phyloP scores from a whole-genome alignment of 2,888 invertebrate genomes.

The Merodon equestris region DNA sequence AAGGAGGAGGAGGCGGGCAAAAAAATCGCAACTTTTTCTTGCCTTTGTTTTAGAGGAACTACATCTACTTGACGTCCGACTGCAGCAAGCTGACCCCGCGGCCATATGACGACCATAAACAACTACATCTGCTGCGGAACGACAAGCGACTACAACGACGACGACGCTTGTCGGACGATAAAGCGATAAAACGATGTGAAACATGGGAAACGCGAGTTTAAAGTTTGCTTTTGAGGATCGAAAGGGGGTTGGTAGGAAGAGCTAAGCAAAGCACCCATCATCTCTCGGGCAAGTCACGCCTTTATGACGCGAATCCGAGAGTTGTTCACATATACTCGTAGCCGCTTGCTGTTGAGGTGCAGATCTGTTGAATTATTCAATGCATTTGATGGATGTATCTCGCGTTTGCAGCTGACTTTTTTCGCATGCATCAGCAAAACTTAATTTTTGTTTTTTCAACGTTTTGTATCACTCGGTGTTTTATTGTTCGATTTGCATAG shows the following conservation, averaged over 20 bases:
- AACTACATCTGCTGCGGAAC: background rate
- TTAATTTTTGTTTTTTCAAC: too few species aligned
- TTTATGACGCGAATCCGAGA: constrained; percentile 60
- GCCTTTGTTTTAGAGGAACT: background rate
- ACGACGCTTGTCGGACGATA: constrained; percentile 32
- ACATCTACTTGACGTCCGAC: constrained; percentile 13
- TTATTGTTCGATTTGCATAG: too few species aligned
- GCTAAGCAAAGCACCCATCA: background rate
- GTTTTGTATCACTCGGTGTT: too few species aligned
- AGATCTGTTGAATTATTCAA: constrained; percentile 58
- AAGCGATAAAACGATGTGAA: constrained; percentile 47
- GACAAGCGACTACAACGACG: background rate
- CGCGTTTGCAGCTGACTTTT: constrained; percentile 10
- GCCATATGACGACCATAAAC: constrained; percentile 24
- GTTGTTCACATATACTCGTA: constrained; percentile 10
- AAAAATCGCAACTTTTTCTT: constrained; percentile 23
- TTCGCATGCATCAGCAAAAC: too few species aligned
- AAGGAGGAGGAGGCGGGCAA: background rate
- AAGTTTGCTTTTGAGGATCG: constrained; percentile 31
- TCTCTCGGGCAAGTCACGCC: constrained; percentile 59
- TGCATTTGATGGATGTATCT: constrained; percentile 43
- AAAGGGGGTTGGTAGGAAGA: background rate
- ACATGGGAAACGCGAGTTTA: constrained; percentile 57
- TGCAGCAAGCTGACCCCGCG: constrained; percentile 46
- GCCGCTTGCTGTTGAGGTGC: background rate